Percentiles rank a stretch among this genome's conserved stretches.
Conservation (phyloP, 2,113 vertebrate species). For the Gasterosteus nipponicus region DNA sequence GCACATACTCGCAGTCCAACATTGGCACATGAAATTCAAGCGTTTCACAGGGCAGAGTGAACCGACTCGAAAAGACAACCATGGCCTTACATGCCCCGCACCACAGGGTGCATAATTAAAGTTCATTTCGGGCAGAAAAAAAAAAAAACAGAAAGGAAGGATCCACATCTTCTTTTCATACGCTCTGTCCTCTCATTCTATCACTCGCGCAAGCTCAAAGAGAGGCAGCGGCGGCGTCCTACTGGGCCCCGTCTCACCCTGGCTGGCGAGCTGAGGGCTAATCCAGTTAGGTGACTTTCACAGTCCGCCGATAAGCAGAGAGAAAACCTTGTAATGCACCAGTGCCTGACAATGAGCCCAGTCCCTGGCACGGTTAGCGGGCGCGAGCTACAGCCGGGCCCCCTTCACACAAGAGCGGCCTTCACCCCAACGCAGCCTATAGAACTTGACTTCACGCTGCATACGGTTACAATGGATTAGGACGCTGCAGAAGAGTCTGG, state of each 20-base stretch:
- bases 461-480: constrained; percentile 27
- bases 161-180: constrained; percentile 39
- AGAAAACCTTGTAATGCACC: constrained; percentile 74
- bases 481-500: constrained; percentile 24
- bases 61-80: constrained; percentile 13
- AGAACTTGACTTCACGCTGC: constrained; percentile 28
- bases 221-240: constrained; percentile 54
- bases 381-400: constrained; percentile 28
- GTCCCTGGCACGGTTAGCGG: constrained; percentile 37
- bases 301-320: constrained; percentile 77
- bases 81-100: constrained; percentile 24
- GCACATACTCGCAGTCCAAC: background rate
- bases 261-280: constrained; percentile 70
- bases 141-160: constrained; percentile 47
- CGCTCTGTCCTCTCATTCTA: constrained; percentile 44
- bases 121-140: constrained; percentile 47
- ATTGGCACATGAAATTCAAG: background rate
- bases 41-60: constrained; percentile 1
- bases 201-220: constrained; percentile 27
- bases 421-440: constrained; percentile 30
- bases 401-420: constrained; percentile 31
- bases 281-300: constrained; percentile 84
- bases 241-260: constrained; percentile 67
- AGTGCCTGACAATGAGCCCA: constrained; percentile 70
- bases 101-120: constrained; percentile 19